These are phyloP conservation scores for Aleadryas rufinucha DNA, from an alignment of 2,113 vertebrate genomes.

Conservation along the genomic window DNA sequence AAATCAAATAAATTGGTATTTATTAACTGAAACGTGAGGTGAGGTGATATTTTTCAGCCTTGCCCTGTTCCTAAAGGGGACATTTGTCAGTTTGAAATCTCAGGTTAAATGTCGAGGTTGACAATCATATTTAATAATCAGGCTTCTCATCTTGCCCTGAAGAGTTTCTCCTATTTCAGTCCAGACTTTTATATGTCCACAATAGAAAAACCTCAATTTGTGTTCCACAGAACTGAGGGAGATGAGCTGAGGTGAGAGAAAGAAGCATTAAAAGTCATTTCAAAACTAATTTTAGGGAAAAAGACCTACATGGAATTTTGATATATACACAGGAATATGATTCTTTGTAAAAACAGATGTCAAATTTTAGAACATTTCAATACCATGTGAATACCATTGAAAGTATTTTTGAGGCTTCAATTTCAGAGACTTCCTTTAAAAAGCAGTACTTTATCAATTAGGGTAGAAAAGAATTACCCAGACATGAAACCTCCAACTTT, in stretches of 20 bases:
- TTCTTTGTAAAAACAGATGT: neutral
- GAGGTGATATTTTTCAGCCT: neutral
- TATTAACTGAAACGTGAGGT: neutral
- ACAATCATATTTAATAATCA: neutral
- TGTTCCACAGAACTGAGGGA: neutral
- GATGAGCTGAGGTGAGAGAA: neutral
- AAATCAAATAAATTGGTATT: neutral
- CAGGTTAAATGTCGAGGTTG: neutral
- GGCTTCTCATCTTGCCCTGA: neutral
- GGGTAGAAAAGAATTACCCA: neutral
- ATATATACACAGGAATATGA: neutral
- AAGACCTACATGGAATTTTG: neutral
- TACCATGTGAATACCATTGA: fast-evolving
- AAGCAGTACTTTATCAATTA: neutral
- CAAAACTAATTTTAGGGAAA: neutral
- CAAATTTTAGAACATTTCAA: neutral
- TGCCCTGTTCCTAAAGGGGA: neutral
- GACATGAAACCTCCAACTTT: neutral
- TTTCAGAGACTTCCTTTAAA: neutral
- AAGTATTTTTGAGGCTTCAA: neutral
- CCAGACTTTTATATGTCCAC: neutral
- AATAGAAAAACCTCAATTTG: neutral
- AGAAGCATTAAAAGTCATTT: neutral
- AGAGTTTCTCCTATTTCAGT: neutral
- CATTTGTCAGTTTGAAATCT: neutral